phyloP scores from a whole-genome alignment of 2,797 vertebrate species.

The Centropyge bicolor region DNA sequence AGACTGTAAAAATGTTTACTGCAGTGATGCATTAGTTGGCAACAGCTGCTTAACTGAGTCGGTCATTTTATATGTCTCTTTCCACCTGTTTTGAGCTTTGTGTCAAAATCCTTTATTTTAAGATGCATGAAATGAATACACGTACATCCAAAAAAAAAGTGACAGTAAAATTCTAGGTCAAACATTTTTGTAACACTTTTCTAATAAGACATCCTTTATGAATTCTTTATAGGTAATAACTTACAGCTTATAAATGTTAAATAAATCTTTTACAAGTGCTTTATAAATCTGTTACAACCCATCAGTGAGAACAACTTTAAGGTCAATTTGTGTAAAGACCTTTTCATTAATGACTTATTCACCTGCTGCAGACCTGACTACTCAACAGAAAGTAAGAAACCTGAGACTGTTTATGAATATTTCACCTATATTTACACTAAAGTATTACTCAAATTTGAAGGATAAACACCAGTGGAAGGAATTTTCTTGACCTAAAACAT shows the following conservation, averaged over 20 bases:
- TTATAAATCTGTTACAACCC: not conserved
- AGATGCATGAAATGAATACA: conserved; percentile 8
- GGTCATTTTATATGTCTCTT: not conserved
- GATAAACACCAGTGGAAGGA: conserved; percentile 1
- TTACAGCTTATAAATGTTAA: not conserved
- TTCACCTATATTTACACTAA: not conserved
- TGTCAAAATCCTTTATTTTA: conserved; percentile 22
- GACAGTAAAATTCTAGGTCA: not conserved
- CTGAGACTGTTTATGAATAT: not conserved
- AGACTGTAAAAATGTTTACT: conserved; percentile 27
- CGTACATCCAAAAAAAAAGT: not conserved
- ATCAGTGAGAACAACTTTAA: not conserved
- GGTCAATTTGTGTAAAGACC: not conserved
- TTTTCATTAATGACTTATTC: not conserved
- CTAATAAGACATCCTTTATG: not conserved
- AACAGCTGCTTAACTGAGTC: conserved; percentile 7
- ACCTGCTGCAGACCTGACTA: not conserved
- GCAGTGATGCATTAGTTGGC: not conserved
- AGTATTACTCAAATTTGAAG: conserved; percentile 20
- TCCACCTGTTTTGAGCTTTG: conserved; percentile 2
- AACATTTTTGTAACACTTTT: not conserved
- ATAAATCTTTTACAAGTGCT: not conserved
- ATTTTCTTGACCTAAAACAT: conserved; percentile 8
- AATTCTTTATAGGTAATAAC: not conserved
- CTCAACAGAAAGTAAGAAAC: conserved; percentile 3